A percentile compares a stretch with the other conserved stretches of the same genome.
Conservation (phyloP, 2,888 invertebrate species). For the Xanthia icteritia region DNA sequence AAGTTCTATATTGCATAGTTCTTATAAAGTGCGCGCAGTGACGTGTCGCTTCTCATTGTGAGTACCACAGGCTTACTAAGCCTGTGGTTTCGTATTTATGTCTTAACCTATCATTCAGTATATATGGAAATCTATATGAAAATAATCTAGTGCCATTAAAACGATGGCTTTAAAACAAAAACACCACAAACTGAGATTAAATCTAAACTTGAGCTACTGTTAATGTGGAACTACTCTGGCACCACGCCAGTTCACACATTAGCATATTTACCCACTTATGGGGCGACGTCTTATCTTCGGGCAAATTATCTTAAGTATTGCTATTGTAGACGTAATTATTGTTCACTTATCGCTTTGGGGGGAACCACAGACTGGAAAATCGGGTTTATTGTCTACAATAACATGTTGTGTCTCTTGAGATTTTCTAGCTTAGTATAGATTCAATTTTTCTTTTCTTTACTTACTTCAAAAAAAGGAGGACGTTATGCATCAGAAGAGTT, state of each 20-base stretch:
- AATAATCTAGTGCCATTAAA: neutral
- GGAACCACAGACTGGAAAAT: constrained; percentile 1
- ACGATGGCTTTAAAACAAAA: constrained; percentile 10
- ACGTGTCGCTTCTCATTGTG: too few relatives aligned
- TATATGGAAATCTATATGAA: neutral
- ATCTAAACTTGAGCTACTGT: constrained; percentile 39
- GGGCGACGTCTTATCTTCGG: constrained; percentile 28
- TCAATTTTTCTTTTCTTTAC: too few relatives aligned
- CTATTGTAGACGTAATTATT: constrained; percentile 33
- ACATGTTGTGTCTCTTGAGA: neutral
- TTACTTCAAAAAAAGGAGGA: neutral
- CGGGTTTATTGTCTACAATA: neutral
- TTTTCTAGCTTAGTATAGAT: neutral
- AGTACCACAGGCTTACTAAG: too few relatives aligned
- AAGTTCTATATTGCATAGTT: too few relatives aligned
- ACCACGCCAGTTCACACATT: constrained; percentile 38
- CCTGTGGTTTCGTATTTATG: neutral
- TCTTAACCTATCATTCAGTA: neutral
- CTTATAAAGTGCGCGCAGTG: too few relatives aligned
- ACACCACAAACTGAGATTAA: neutral
- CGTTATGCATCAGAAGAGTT: neutral
- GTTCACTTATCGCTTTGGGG: constrained; percentile 23
- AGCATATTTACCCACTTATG: constrained; percentile 53
- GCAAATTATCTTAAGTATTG: constrained; percentile 43
- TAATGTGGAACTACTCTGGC: constrained; percentile 27